Conservation (phyloP, 1,140 invertebrate species). For the Eueides isabella region DNA sequence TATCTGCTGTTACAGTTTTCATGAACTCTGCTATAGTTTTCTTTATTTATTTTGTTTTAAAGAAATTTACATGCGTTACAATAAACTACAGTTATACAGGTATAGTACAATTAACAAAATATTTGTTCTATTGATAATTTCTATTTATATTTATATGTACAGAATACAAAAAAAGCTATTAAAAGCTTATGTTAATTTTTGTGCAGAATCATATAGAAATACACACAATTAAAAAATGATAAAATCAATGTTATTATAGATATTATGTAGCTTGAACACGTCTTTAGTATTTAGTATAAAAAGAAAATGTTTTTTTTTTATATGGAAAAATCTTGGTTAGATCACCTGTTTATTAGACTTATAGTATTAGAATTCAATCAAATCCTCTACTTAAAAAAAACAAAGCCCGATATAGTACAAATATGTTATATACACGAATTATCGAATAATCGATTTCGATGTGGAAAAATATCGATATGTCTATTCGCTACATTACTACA, state of each 20-base stretch:
- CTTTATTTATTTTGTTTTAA: background rate
- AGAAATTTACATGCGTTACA: background rate
- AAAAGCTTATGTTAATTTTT: too few relatives aligned
- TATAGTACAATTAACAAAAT: background rate
- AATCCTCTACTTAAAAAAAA: background rate
- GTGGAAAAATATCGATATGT: conserved; percentile 27
- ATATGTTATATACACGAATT: background rate
- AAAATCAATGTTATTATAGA: background rate
- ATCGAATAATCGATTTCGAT: background rate
- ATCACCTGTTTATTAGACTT: background rate
- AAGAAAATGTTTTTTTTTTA: background rate
- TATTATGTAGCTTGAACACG: too few relatives aligned
- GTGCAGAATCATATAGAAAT: background rate
- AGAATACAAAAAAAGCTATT: too few relatives aligned
- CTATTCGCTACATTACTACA: conserved; percentile 22
- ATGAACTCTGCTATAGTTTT: background rate
- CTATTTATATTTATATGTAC: conserved; percentile 4
- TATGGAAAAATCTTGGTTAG: background rate
- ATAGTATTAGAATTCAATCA: background rate
- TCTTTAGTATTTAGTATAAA: background rate
- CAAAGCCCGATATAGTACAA: conserved; percentile 1
- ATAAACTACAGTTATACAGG: background rate
- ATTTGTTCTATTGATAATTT: background rate
- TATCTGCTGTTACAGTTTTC: background rate
- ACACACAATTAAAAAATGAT: background rate